Evolutionary conservation across 2,113 vertebrate genomes (phyloP).

Genomic region (Lates calcarifer): DNA sequence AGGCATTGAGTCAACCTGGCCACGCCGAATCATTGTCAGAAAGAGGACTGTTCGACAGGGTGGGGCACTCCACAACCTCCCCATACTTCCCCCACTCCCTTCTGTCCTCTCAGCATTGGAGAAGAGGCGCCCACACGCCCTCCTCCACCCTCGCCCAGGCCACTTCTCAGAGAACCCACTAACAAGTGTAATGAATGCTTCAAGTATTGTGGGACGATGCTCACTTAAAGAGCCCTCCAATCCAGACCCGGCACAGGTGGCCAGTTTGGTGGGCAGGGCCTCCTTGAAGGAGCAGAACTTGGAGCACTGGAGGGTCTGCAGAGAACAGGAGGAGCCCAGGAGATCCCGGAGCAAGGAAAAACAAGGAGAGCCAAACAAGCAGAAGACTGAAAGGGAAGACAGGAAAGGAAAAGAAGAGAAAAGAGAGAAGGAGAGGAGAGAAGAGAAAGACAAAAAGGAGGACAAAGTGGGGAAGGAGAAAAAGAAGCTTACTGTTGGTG

Average conservation of each 20-base stretch:
- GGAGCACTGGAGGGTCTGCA: slow-evolving; percentile 83
- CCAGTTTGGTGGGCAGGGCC: slow-evolving; percentile 67
- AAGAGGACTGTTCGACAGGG: slow-evolving; percentile 86
- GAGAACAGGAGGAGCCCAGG: slow-evolving; percentile 74
- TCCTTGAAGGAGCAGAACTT: slow-evolving; percentile 82
- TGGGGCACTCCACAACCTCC: slow-evolving; percentile 85
- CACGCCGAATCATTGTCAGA: slow-evolving; percentile 82
- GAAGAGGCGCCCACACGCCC: slow-evolving; percentile 74
- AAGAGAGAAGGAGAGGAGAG: slow-evolving; percentile 19
- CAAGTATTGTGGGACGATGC: slow-evolving; percentile 74
- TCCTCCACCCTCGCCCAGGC: slow-evolving; percentile 64
- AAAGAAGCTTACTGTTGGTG: neutral
- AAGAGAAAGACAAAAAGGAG: slow-evolving; percentile 42
- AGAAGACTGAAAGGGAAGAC: slow-evolving; percentile 39
- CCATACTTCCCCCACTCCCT: slow-evolving; percentile 85
- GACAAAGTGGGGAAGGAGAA: slow-evolving; percentile 33
- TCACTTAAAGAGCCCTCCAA: slow-evolving; percentile 79
- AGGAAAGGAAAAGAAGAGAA: slow-evolving; percentile 38
- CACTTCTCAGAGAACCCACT: slow-evolving; percentile 79
- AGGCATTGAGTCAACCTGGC: slow-evolving; percentile 85
- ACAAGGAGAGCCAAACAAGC: slow-evolving; percentile 45
- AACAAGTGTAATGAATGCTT: slow-evolving; percentile 53
- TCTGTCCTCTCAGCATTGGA: slow-evolving; percentile 80
- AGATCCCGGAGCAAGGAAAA: slow-evolving; percentile 67
- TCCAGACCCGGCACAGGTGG: slow-evolving; percentile 49